These are phyloP conservation scores for Timema podura DNA, from an alignment of 2,888 invertebrate species.

Conservation along the genomic window DNA sequence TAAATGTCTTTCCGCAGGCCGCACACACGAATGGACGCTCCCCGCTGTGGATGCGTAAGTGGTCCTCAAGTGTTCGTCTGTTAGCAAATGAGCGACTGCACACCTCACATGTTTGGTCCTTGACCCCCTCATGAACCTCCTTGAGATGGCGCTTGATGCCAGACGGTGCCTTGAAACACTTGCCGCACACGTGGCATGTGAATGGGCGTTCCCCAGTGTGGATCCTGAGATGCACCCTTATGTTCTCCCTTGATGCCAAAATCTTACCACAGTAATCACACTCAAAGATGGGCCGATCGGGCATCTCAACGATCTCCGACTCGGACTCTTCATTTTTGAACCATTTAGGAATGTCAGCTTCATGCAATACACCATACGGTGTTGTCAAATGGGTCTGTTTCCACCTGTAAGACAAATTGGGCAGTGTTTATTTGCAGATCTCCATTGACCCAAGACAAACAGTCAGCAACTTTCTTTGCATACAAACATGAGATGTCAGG, in stretches of 20 bases:
- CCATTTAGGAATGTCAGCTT: conserved; percentile 4
- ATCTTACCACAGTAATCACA: conserved; percentile 25
- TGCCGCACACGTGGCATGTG: conserved; percentile 61
- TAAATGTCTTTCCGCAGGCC: conserved; percentile 27
- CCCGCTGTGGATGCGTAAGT: conserved; percentile 27
- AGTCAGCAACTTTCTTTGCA: too few relatives aligned
- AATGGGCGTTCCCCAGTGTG: conserved; percentile 58
- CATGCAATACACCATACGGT: conserved; percentile 5
- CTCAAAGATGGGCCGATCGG: conserved; percentile 20
- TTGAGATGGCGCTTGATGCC: conserved; percentile 43
- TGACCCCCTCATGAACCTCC: conserved; percentile 47
- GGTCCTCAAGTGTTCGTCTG: conserved; percentile 46
- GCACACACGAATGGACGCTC: conserved; percentile 27
- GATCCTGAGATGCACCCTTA: conserved; percentile 37
- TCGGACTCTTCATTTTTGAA: conserved; percentile 11
- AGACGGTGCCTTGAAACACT: conserved; percentile 16
- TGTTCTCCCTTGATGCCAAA: conserved; percentile 20
- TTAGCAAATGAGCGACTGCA: conserved; percentile 52
- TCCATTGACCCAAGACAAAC: too few relatives aligned
- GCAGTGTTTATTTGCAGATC: conserved; percentile 12
- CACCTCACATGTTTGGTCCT: conserved; percentile 48
- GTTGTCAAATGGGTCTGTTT: background rate
- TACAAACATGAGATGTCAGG: too few relatives aligned
- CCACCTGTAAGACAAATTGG: conserved; percentile 16
- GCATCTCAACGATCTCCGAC: conserved; percentile 1